A percentile compares a stretch with the other conserved stretches of the same genome.
phyloP scores from a whole-genome alignment of 2,113 vertebrate genomes.

The Tursiops truncatus region DNA sequence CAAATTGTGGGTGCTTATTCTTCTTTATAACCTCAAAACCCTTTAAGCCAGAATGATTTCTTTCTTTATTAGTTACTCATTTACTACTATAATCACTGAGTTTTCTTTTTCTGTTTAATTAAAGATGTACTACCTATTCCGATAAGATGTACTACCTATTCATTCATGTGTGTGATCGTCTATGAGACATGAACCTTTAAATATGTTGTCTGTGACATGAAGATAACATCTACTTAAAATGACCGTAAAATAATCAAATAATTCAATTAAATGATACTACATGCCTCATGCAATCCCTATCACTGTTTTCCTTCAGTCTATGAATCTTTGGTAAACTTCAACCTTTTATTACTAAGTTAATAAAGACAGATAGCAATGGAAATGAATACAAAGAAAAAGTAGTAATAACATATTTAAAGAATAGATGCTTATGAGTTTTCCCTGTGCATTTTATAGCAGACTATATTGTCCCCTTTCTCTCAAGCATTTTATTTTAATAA shows the following conservation, averaged over 20 bases:
- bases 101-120: background rate
- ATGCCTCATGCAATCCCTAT: background rate
- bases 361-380: background rate
- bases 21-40: background rate
- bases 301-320: background rate
- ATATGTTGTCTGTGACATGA: background rate
- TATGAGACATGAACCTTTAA: background rate
- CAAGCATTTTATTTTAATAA: slow-evolving; percentile 48
- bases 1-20: background rate
- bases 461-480: background rate
- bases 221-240: background rate
- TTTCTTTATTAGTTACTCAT: background rate
- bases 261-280: background rate
- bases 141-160: background rate
- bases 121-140: background rate
- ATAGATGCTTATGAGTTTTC: background rate
- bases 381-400: background rate
- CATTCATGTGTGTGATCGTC: background rate
- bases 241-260: background rate
- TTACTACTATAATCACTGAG: background rate
- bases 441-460: background rate
- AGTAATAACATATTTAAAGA: background rate
- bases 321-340: background rate
- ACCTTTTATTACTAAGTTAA: background rate
- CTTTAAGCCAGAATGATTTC: background rate